A percentile compares a stretch with the other conserved stretches of the same genome.
Evolutionary conservation across 2,888 invertebrate species (phyloP).

Genomic region (Rhyacophila evoluta): DNA sequence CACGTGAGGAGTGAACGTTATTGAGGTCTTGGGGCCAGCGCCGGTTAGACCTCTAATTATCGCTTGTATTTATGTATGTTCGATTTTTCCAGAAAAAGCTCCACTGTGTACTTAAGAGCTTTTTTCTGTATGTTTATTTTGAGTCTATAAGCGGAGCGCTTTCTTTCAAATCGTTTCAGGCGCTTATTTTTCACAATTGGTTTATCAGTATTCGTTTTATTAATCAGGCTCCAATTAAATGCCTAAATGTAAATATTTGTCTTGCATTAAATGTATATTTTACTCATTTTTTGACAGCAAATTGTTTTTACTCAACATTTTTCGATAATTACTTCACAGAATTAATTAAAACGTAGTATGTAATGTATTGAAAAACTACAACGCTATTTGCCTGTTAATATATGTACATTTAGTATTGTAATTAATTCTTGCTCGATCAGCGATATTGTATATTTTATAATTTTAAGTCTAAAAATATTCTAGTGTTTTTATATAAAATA

Average conservation of each 20-base stretch:
- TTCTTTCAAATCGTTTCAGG: background rate
- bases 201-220: background rate
- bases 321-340: too few species aligned
- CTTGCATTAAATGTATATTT: too few species aligned
- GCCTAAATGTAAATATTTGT: background rate
- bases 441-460: too few species aligned
- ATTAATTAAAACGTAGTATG: too few species aligned
- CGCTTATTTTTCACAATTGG: background rate
- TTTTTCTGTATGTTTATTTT: background rate
- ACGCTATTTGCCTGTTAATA: too few species aligned
- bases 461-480: too few species aligned
- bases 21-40: constrained; percentile 20
- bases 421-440: too few species aligned
- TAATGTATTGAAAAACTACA: too few species aligned
- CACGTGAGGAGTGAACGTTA: constrained; percentile 41
- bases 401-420: too few species aligned
- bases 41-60: constrained; percentile 25
- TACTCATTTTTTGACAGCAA: too few species aligned
- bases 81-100: constrained; percentile 20
- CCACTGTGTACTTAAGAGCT: background rate
- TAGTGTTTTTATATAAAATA: too few species aligned
- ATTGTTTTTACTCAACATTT: too few species aligned
- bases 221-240: background rate
- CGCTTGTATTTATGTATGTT: constrained; percentile 29
- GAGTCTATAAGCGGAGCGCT: background rate